Base-by-base conservation (phyloP, 2,888 invertebrate genomes). In the Polymixis lichenea region DNA sequence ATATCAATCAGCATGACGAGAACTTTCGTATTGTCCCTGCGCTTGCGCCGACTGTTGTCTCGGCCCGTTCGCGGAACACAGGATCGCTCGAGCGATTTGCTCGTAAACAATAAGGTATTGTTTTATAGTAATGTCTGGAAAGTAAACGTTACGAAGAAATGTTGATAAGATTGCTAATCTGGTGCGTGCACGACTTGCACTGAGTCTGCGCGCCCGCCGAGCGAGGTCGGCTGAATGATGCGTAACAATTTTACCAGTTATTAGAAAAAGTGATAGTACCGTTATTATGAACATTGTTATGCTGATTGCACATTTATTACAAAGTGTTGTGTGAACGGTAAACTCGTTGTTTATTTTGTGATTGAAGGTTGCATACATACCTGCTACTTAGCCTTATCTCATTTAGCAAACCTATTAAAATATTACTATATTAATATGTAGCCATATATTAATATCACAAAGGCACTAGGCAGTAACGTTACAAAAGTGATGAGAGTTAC, bases 31-130 rank as follows among this genome's bases (percentile, higher is more conserved):
- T 86, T 89, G 88, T 89, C 80, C 87, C 79, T 85, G 76, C 67
- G 84, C 82, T 78, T 70, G 68, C 68, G 74, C 58, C 32, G 66
- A 56, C 67, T 69, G 67, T 70, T 77, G 67, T 62, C 64, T 77
- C 78, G 83, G 75, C 78, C 76, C 65, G 43, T 87, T 83, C 77
- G 78, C 76, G 74, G 84, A 87, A 88, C 81, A 85, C 89, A 87
- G 89, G 87, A 88, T 87, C 86, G 79, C 77, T 88, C 74, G 75
- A 86, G 81, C 86, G 86, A 87, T 80, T 88, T 85, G 82, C 82
- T 85, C 79, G 79, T 79, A 89, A 93, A 95, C 93, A 95, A 95
- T 94, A 90, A 90, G 82, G 90, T 89, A 93, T 94, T 94, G 93
- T 94, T 91, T 91, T 89, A 91, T 86, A 85, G 79, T 77, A 72